Evolutionary conservation across 2,888 invertebrate genomes (phyloP).

Genomic region (Drosophila birchii): DNA sequence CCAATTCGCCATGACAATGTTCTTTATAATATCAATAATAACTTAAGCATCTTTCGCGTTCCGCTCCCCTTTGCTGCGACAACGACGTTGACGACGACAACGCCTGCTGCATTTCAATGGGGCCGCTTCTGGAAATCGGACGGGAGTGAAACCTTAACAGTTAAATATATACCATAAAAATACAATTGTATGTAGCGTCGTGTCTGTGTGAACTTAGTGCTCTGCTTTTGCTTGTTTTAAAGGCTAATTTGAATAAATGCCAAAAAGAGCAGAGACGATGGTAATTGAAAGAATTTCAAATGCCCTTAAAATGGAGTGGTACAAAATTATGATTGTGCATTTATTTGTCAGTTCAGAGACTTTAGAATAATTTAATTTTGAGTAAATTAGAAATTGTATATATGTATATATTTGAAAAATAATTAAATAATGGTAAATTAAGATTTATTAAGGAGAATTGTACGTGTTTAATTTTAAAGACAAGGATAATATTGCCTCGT

Average conservation of each 20-base stretch:
- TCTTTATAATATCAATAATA: conserved; percentile 64
- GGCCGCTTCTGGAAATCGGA: conserved; percentile 17
- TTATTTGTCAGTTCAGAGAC: no score
- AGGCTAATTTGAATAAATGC: conserved; percentile 62
- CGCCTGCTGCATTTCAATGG: conserved; percentile 63
- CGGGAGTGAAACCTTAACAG: conserved; percentile 53
- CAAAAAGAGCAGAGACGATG: conserved; percentile 18
- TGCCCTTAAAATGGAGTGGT: conserved; percentile 1
- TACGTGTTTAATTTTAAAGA: background rate
- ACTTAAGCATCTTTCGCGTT: conserved; percentile 50
- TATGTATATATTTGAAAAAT: no score
- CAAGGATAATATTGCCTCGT: background rate
- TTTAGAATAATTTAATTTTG: background rate
- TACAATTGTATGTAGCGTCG: conserved; percentile 20
- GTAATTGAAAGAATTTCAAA: background rate
- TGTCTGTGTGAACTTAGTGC: conserved; percentile 34
- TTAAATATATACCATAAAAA: conserved; percentile 52
- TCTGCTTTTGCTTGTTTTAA: conserved; percentile 56
- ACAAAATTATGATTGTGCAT: background rate
- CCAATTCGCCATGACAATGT: conserved; percentile 33
- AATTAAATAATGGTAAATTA: background rate
- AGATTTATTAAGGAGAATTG: background rate
- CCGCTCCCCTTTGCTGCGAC: conserved; percentile 28
- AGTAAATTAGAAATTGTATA: background rate
- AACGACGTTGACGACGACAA: conserved; percentile 17